Conservation (phyloP, 2,113 vertebrate genomes). For the Hyla sarda region DNA sequence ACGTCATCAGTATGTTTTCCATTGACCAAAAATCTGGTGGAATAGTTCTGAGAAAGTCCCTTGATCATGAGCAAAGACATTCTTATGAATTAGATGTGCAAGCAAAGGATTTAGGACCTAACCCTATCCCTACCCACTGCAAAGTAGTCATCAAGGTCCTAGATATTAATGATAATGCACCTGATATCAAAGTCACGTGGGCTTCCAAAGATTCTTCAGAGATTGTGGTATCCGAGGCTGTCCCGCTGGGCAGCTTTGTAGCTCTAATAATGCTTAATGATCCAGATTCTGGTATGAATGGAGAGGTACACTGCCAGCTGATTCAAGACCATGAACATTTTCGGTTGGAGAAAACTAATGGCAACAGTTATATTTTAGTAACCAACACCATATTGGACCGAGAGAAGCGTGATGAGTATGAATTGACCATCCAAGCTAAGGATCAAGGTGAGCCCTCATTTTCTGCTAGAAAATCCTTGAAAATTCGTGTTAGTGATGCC, state of each 20-base stretch:
- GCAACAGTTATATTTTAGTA: conserved; percentile 85
- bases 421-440: conserved; percentile 79
- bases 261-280: conserved; percentile 85
- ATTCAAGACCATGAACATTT: conserved; percentile 80
- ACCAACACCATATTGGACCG: conserved; percentile 84
- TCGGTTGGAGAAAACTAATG: conserved; percentile 79
- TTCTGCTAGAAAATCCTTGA: conserved; percentile 74
- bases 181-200: conserved; percentile 84
- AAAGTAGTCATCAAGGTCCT: conserved; percentile 84
- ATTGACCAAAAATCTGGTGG: conserved; percentile 79
- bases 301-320: conserved; percentile 79
- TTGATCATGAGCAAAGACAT: conserved; percentile 84
- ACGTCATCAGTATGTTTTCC: conserved; percentile 81
- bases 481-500: conserved; percentile 82
- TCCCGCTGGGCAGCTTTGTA: conserved; percentile 83
- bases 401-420: conserved; percentile 81
- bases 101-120: conserved; percentile 86
- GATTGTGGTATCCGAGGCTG: conserved; percentile 80
- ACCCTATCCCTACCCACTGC: conserved; percentile 87
- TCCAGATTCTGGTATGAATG: conserved; percentile 84
- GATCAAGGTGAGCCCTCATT: conserved; percentile 81
- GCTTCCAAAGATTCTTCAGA: conserved; percentile 68
- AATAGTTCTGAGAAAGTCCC: conserved; percentile 72
- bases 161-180: conserved; percentile 88
- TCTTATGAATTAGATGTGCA: conserved; percentile 85